phyloP scores from a whole-genome alignment of 1,140 invertebrate genomes.

The Ectropis grisescens region DNA sequence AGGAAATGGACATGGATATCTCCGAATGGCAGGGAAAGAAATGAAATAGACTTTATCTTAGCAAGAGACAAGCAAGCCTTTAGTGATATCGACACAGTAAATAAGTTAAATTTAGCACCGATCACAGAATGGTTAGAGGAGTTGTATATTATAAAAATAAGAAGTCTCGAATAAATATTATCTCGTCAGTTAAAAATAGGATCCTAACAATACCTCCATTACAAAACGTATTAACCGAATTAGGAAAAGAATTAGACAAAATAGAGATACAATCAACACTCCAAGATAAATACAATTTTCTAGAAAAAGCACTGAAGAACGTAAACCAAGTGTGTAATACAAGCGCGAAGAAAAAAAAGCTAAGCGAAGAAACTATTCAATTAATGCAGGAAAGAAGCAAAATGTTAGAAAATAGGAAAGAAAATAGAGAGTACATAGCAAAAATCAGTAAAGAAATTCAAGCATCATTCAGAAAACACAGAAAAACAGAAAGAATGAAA shows the following conservation, averaged over 20 bases:
- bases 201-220: neutral
- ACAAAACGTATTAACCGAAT: constrained; percentile 6
- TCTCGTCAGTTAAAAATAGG: neutral
- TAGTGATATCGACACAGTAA: constrained; percentile 10
- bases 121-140: constrained; percentile 22
- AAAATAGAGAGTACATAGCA: constrained; percentile 11
- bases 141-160: constrained; percentile 2
- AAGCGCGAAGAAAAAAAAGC: constrained; percentile 7
- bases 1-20: constrained; percentile 20
- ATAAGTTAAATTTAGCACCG: constrained; percentile 20
- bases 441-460: constrained; percentile 20
- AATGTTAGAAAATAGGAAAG: constrained; percentile 14
- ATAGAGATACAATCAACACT: constrained; percentile 5
- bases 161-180: constrained; percentile 10
- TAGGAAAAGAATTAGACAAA: constrained; percentile 7
- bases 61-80: constrained; percentile 11
- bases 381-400: constrained; percentile 12
- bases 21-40: constrained; percentile 14
- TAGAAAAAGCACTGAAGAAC: constrained; percentile 7
- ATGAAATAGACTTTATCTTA: constrained; percentile 20
- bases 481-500: constrained; percentile 9
- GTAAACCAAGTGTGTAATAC: constrained; percentile 5
- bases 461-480: constrained; percentile 14
- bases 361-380: constrained; percentile 11
- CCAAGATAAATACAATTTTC: constrained; percentile 11